Evolutionary conservation across 1,140 invertebrate genomes (phyloP), one percentile per base, ranked within the genome.

Genomic region (Ptiloglossa arizonensis): DNA sequence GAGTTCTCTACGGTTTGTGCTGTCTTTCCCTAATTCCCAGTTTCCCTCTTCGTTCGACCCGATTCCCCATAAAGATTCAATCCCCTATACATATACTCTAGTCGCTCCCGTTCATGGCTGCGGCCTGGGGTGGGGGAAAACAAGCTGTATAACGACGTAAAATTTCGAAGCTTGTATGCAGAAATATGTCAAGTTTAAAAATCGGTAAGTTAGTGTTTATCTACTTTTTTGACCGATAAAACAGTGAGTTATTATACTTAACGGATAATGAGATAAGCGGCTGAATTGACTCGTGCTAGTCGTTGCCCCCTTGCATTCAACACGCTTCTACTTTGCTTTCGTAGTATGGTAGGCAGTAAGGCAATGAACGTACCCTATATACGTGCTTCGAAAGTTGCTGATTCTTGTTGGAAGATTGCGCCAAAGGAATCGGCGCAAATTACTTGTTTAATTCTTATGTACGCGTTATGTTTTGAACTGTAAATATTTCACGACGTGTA

Each of bases 141-240:
- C 88, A 88, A 90, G 89, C 87, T 88, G 86, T 86, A 63, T 86
- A 85, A 85, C 74, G 64, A 85, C 82, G 73, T 85, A 76, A 81
- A 89, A 88, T 80, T 88, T 85, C 68, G 82, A 86, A 79, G 88
- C 81, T 82, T 90, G 87, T 90, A 91, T 92, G 89, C 88, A 89
- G 90, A 91, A 94, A 93, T 93, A 95, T 95, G 94, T 94, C 94
- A 91, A 95, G 94, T 92, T 92, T 95, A 92, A 95, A 94, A 93
- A 93, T 94, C 89, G 94, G 94, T 95, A 93, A 94, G 93, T 81
- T 22, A 22, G 5, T 56, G 17, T 52, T n/a, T n/a, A 38, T 46
- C 35, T 54, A 15, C 27, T 32, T 5, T 46, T 66, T 48, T 38
- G 3, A n/a, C 11, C 5, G 41, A 74, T 35, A 19, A 52, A 52